Base-by-base conservation (phyloP, 2,888 invertebrate genomes). In the Drosophila picticornis region DNA sequence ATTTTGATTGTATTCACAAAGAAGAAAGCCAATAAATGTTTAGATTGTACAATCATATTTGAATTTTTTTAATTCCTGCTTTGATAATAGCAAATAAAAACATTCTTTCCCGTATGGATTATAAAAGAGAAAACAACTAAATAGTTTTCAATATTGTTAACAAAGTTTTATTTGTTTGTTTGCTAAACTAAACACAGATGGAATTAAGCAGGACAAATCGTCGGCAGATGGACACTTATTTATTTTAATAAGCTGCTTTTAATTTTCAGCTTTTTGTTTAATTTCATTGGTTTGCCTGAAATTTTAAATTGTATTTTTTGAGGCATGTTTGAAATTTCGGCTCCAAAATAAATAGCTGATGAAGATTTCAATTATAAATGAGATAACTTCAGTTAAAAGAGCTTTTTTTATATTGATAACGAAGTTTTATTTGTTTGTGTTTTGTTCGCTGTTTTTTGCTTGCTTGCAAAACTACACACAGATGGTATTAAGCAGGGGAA, bases 401-500 rank as follows among this genome's bases (percentile, higher is more conserved):
- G 22, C 5, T 29, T 16, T 46, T 27, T n/a, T 22, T 19, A 11
- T 38, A 31, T 66, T 32, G 31, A 58, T 50, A 73, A 74, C 88
- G 73, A 69, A 66, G 34, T 57, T 64, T 72, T 83, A 65, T 80
- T 80, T 63, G 4, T 80, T 55, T 34, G 11, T 46, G 7, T 36
- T 53, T 36, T 25, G 11, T 36, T 55, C 13, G 6, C 32, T 22
- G n/a, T 32, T 9, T 52, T 52, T 16, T 52, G n/a, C 32, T 34
- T 77, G 56, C 60, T 88, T 69, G 72, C 78, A 64, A 86, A 71
- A 43, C 76, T 78, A 81, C 86, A 84, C 82, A 89, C 58, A 69
- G 80, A 74, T 89, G 84, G 90, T 88, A 90, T 87, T 74, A 80
- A 84, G 88, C 85, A 16, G 72, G 69, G 70, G 71, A 80, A 83